Evolutionary conservation across 2,888 invertebrate species (phyloP).

Genomic region (Elysia crispata): DNA sequence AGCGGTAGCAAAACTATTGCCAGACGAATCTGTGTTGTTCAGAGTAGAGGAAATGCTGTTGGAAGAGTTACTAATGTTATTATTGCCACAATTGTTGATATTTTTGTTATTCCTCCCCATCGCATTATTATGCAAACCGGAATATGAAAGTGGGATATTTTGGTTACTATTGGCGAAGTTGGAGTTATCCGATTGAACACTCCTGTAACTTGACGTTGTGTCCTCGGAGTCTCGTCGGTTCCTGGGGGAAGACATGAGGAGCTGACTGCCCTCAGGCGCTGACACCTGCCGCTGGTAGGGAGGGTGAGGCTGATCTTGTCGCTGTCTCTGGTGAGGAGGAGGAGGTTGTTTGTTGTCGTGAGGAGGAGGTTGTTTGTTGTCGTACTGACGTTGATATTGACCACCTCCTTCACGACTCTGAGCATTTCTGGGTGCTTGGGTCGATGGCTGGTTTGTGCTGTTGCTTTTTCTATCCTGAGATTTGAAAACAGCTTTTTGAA

Average conservation of each 20-base stretch:
- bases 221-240: slow-evolving; percentile 38
- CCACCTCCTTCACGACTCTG: neutral
- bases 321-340: neutral
- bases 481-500: slow-evolving; percentile 20
- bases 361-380: slow-evolving; percentile 10
- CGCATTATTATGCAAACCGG: neutral
- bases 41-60: slow-evolving; percentile 1
- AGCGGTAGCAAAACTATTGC: neutral
- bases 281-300: slow-evolving; percentile 1
- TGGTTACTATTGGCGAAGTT: neutral
- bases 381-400: neutral
- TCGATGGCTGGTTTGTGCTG: neutral
- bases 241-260: neutral
- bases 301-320: neutral
- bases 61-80: neutral
- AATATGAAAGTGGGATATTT: neutral
- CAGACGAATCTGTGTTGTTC: neutral
- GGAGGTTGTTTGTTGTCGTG: slow-evolving; percentile 17
- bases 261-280: neutral
- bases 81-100: neutral
- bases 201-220: slow-evolving; percentile 37
- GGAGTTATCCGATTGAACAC: slow-evolving; percentile 25
- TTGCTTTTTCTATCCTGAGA: slow-evolving; percentile 24
- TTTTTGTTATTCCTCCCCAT: neutral
- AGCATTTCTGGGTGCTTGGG: neutral